A percentile compares a stretch with the other conserved stretches of the same genome.
These are phyloP conservation scores for Enoplosus armatus DNA, from an alignment of 2,797 vertebrate species.

Conservation along the genomic window DNA sequence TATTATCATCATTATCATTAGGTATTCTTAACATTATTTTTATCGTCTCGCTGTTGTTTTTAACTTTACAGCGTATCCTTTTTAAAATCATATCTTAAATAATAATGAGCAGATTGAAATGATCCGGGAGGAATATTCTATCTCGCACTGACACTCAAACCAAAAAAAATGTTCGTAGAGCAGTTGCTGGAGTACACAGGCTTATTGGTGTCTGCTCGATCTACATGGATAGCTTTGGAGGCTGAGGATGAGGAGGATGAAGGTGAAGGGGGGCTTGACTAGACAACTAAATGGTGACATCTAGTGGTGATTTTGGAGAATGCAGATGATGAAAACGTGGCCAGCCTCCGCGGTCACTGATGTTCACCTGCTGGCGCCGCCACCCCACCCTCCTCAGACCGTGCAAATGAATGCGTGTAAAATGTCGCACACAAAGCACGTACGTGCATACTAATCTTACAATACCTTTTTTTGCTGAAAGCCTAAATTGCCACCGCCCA, in stretches of 20 bases:
- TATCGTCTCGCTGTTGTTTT: neutral
- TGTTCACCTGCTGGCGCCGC: neutral
- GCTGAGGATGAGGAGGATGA: conserved; percentile 30
- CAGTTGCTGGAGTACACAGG: conserved; percentile 2
- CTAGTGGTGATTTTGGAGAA: conserved; percentile 71
- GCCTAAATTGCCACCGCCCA: neutral
- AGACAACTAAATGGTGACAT: conserved; percentile 72
- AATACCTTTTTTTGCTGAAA: neutral
- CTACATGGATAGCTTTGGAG: conserved; percentile 13
- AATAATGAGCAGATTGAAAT: neutral
- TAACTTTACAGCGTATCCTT: neutral
- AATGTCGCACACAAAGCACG: neutral
- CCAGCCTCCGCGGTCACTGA: neutral
- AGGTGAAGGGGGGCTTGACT: neutral
- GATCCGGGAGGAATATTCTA: neutral
- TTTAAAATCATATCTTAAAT: neutral
- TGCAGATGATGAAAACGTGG: neutral
- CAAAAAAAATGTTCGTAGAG: neutral
- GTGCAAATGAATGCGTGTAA: neutral
- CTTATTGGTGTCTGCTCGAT: conserved; percentile 19
- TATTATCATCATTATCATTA: neutral
- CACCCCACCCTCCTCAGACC: neutral
- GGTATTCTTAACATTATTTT: conserved; percentile 1
- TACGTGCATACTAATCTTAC: neutral
- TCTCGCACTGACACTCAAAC: neutral